These are phyloP conservation scores for Caprella mutica DNA, from an alignment of 2,888 invertebrate species.

Conservation along the genomic window DNA sequence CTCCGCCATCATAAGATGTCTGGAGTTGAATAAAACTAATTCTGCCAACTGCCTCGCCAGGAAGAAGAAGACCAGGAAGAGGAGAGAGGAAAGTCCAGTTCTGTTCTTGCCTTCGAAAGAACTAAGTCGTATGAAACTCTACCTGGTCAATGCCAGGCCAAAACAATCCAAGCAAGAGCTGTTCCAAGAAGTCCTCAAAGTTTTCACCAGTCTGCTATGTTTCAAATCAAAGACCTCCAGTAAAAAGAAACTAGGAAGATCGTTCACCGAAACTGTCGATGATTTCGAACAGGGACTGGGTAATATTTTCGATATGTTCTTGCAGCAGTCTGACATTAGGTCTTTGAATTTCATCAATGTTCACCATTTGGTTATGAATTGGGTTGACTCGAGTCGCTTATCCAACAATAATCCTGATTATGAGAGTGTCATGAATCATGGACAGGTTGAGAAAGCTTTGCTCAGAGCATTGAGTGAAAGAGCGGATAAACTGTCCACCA, in stretches of 20 bases:
- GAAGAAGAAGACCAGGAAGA: too few species aligned
- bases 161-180: constrained; percentile 10
- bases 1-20: too few species aligned
- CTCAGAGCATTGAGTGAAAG: constrained; percentile 14
- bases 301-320: constrained; percentile 15
- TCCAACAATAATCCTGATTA: constrained; percentile 19
- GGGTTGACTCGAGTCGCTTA: constrained; percentile 20
- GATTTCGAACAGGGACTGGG: constrained; percentile 15
- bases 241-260: neutral
- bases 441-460: constrained; percentile 18
- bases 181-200: constrained; percentile 14
- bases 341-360: constrained; percentile 14
- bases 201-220: constrained; percentile 6
- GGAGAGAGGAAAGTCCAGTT: too few species aligned
- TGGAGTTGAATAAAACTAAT: too few species aligned
- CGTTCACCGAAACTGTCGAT: constrained; percentile 8
- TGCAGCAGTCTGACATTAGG: constrained; percentile 10
- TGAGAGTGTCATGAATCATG: constrained; percentile 8
- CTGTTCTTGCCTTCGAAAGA: constrained; percentile 5
- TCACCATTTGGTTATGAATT: constrained; percentile 24
- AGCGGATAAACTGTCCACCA: constrained; percentile 9
- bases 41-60: too few species aligned
- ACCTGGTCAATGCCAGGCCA: neutral
- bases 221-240: too few species aligned
- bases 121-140: neutral